Evolutionary conservation across 2,888 invertebrate genomes (phyloP).

Genomic region (Tetrapedia diversipes): DNA sequence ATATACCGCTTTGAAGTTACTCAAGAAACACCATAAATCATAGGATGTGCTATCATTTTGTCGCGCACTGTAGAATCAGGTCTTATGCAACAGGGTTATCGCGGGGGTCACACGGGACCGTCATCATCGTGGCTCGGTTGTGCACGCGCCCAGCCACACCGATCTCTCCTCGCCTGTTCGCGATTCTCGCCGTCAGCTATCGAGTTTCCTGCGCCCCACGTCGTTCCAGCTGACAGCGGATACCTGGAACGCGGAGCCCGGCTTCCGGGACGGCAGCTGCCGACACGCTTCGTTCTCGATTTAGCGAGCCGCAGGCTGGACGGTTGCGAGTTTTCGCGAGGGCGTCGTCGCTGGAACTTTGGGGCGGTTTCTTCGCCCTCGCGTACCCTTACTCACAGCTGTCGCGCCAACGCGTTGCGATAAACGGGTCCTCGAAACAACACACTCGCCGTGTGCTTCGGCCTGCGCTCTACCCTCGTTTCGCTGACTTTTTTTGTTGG

Average conservation of each 20-base stretch:
- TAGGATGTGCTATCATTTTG: too few species aligned
- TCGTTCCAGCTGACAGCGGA: slow-evolving; percentile 39
- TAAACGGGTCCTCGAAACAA: background rate
- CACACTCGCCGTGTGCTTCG: too few species aligned
- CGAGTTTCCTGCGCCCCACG: slow-evolving; percentile 9
- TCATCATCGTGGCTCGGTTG: background rate
- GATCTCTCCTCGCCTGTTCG: background rate
- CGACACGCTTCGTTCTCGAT: slow-evolving; percentile 28
- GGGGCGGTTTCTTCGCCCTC: background rate
- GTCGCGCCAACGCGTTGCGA: too few species aligned
- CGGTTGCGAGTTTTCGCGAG: slow-evolving; percentile 2
- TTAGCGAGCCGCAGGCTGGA: background rate
- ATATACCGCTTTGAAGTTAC: too few species aligned
- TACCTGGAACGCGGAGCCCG: slow-evolving; percentile 31
- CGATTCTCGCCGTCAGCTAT: slow-evolving; percentile 21
- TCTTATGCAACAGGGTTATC: too few species aligned
- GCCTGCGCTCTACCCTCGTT: too few species aligned
- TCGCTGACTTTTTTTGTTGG: too few species aligned
- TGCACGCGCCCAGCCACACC: slow-evolving; percentile 18
- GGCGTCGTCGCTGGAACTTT: background rate
- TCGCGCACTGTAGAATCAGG: too few species aligned
- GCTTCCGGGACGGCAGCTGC: slow-evolving; percentile 44
- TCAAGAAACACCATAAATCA: too few species aligned
- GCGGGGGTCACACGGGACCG: too few species aligned
- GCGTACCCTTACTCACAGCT: background rate